Percentiles rank a stretch among this genome's conserved stretches.
These are phyloP conservation scores for Aphrocallistes beatrix DNA, from an alignment of 37 sponge, comb jelly and placozoan genomes.

Conservation along the genomic window DNA sequence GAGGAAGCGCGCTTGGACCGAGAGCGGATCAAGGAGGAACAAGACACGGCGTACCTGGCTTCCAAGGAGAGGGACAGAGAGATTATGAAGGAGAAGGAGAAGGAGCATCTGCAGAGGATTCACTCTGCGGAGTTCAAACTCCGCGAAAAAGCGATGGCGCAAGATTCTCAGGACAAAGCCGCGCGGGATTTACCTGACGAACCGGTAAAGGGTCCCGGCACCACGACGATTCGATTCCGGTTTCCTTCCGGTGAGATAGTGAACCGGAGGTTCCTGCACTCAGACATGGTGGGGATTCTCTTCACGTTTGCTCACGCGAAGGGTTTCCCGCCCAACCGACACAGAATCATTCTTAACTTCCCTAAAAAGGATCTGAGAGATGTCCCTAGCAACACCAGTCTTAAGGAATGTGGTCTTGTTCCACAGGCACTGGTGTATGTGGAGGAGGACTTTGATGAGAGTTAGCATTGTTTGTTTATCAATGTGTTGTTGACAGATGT, in stretches of 20 bases:
- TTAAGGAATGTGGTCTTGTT: not conserved
- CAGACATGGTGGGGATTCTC: not conserved
- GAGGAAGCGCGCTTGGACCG: slow-evolving; percentile 46
- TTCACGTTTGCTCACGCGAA: not conserved
- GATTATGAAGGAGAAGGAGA: slow-evolving; percentile 24
- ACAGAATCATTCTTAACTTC: not conserved
- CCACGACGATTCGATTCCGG: not conserved
- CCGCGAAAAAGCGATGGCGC: not conserved
- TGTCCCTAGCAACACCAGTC: not conserved
- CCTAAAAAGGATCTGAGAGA: not conserved
- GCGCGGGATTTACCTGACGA: not conserved
- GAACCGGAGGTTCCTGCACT: not conserved
- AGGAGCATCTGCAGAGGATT: not conserved
- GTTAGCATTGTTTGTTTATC: not conserved
- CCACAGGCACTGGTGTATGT: not conserved
- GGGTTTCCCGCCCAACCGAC: not conserved
- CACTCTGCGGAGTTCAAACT: not conserved
- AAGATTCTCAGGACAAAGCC: not conserved
- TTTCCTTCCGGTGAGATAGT: not conserved
- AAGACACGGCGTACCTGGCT: slow-evolving; percentile 56
- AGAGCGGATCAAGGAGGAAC: slow-evolving; percentile 53
- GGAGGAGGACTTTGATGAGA: not conserved
- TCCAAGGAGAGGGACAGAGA: slow-evolving; percentile 50
- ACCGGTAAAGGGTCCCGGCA: not conserved
- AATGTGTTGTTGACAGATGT: not conserved